Evolutionary conservation across 2,797 vertebrate species (phyloP).

Genomic region (Thalassophryne amazonica): DNA sequence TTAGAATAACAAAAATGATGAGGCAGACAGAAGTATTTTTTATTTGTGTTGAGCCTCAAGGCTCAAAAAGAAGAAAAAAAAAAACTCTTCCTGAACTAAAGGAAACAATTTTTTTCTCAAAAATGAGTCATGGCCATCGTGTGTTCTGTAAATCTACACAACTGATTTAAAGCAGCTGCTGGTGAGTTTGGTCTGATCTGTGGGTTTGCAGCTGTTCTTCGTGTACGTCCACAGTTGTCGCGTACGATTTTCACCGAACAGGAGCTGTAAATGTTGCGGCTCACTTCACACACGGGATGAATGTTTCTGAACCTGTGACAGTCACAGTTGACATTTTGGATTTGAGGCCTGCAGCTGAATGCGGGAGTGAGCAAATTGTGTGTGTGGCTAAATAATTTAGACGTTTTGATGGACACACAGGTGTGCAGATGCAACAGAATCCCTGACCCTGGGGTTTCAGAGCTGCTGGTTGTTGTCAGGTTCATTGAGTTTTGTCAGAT

Average conservation of each 20-base stretch:
- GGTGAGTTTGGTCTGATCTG: slow-evolving; percentile 39
- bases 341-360: background rate
- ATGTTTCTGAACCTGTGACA: background rate
- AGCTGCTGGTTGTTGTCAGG: background rate
- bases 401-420: background rate
- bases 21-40: background rate
- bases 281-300: slow-evolving; percentile 1
- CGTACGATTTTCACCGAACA: slow-evolving; percentile 6
- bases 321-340: background rate
- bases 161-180: slow-evolving; percentile 60
- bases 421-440: background rate
- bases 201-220: slow-evolving; percentile 47
- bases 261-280: slow-evolving; percentile 10
- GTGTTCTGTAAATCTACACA: slow-evolving; percentile 28
- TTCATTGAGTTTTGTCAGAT: background rate
- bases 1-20: slow-evolving; percentile 18
- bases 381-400: background rate
- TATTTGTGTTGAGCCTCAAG: background rate
- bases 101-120: slow-evolving; percentile 20
- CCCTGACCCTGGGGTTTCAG: background rate
- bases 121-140: slow-evolving; percentile 11
- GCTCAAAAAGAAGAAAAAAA: background rate
- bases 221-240: slow-evolving; percentile 6
- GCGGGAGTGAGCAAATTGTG: background rate
- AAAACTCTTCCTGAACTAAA: slow-evolving; percentile 1